phyloP scores from a whole-genome alignment of 2,113 vertebrate species.

The Lutjanus erythropterus region DNA sequence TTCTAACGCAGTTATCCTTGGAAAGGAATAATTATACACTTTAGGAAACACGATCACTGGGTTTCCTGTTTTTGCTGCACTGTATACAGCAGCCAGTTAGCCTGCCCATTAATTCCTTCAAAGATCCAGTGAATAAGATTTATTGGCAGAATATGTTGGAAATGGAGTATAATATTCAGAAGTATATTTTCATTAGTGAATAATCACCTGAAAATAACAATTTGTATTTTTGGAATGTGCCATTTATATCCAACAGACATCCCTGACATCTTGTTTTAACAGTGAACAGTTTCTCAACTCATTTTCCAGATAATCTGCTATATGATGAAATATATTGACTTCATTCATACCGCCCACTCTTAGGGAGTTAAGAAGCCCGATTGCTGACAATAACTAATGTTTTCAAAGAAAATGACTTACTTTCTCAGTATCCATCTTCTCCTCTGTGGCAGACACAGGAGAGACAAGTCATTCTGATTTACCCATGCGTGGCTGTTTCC shows the following conservation, averaged over 20 bases:
- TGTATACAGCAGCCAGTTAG: neutral
- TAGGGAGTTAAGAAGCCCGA: neutral
- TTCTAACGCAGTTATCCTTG: neutral
- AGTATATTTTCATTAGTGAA: no score
- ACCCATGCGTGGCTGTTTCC: neutral
- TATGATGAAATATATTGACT: neutral
- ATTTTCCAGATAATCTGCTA: neutral
- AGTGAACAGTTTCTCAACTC: neutral
- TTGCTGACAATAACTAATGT: neutral
- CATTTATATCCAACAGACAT: no score
- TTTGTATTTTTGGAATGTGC: no score
- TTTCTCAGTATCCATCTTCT: conserved; percentile 3
- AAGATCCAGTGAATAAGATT: no score
- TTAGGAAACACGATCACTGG: neutral
- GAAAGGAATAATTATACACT: neutral
- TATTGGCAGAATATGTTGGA: no score
- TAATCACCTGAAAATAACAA: no score
- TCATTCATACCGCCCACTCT: neutral
- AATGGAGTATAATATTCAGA: no score
- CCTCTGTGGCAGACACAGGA: conserved; percentile 2
- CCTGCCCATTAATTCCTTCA: neutral
- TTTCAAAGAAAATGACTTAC: conserved; percentile 3
- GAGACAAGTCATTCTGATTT: conserved; percentile 20
- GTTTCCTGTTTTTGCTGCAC: no score
- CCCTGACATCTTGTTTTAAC: neutral